These are phyloP conservation scores for Oophaga pumilio DNA, from an alignment of 2,113 vertebrate genomes.

Conservation along the genomic window DNA sequence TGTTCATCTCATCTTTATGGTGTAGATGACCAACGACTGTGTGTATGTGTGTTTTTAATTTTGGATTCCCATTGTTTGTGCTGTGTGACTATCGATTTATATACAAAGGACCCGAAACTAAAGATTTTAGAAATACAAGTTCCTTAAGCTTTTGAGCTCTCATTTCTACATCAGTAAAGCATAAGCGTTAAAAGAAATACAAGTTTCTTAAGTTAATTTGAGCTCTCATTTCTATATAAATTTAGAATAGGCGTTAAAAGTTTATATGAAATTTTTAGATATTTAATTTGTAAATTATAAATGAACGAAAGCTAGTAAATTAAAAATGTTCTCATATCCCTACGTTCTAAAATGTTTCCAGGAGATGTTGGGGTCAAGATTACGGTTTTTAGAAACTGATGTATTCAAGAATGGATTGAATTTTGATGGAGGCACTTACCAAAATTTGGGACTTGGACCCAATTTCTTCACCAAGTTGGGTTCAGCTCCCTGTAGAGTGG, in stretches of 20 bases:
- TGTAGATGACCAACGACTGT: slow-evolving; percentile 17
- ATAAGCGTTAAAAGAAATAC: too few species aligned
- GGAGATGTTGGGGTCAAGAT: neutral
- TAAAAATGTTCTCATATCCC: neutral
- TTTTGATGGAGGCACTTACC: neutral
- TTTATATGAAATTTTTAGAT: too few species aligned
- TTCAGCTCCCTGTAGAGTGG: too few species aligned
- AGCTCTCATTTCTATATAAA: too few species aligned
- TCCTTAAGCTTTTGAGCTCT: too few species aligned
- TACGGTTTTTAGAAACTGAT: neutral
- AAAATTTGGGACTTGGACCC: neutral
- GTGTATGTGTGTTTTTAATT: neutral
- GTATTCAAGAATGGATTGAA: neutral
- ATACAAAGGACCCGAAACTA: neutral
- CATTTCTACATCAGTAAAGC: too few species aligned
- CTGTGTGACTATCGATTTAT: slow-evolving; percentile 8
- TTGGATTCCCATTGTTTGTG: neutral
- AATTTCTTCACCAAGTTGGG: neutral
- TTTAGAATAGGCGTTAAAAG: too few species aligned
- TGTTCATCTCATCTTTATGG: slow-evolving; percentile 6
- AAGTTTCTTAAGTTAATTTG: too few species aligned
- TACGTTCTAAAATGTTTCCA: neutral
- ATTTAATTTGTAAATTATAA: too few species aligned
- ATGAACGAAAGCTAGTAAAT: too few species aligned
- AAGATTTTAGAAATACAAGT: too few species aligned